These are phyloP conservation scores for Speoplatyrhinus poulsoni DNA, from an alignment of 2,113 vertebrate species.

Conservation along the genomic window DNA sequence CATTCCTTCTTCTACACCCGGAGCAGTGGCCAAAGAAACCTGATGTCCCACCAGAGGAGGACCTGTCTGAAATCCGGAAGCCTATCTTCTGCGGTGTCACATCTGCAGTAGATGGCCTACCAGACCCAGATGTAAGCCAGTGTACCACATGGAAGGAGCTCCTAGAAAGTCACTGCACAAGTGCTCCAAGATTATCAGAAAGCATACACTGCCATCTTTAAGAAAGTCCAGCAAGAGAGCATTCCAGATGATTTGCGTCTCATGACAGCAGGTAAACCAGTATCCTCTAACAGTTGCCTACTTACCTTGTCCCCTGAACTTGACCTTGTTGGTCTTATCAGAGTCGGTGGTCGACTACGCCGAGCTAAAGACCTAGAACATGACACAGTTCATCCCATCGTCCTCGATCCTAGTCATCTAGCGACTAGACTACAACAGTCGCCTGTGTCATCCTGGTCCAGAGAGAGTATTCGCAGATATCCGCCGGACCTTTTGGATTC, in stretches of 20 bases:
- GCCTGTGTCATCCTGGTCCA: constrained; percentile 7
- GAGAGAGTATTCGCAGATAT: constrained; percentile 25
- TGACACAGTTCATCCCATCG: constrained; percentile 9
- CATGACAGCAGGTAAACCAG: background rate
- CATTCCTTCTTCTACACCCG: constrained; percentile 10
- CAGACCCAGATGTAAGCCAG: background rate
- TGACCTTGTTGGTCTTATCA: background rate
- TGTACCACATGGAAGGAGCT: constrained; percentile 20
- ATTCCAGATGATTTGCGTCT: constrained; percentile 8
- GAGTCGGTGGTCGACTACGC: background rate
- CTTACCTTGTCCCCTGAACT: background rate
- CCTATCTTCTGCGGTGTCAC: constrained; percentile 7
- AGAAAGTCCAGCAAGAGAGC: constrained; percentile 2
- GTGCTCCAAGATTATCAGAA: constrained; percentile 13
- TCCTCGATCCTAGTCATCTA: background rate
- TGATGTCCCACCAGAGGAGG: background rate
- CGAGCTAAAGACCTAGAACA: background rate
- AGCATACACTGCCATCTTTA: background rate
- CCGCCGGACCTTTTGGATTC: constrained; percentile 12
- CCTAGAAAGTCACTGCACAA: constrained; percentile 1
- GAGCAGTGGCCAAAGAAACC: constrained; percentile 18
- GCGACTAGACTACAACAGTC: constrained; percentile 2
- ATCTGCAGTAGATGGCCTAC: background rate
- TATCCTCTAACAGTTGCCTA: background rate
- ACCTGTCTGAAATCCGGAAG: constrained; percentile 20